These are phyloP conservation scores for Pollenia angustigena DNA, from an alignment of 2,888 invertebrate genomes.

Conservation along the genomic window DNA sequence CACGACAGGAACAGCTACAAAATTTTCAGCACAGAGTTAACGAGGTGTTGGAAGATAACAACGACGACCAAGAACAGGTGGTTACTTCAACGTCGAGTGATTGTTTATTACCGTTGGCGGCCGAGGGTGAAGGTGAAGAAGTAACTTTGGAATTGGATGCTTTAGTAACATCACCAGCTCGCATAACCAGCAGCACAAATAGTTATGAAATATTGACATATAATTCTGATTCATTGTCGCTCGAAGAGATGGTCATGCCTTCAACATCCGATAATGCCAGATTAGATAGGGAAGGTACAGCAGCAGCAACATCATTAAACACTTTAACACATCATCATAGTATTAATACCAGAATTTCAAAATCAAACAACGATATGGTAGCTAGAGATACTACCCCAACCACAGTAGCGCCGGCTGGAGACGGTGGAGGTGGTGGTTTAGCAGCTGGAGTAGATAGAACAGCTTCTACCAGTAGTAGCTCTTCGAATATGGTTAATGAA, in stretches of 20 bases:
- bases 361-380: conserved; percentile 72
- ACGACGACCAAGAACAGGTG: conserved; percentile 79
- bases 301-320: conserved; percentile 49
- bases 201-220: conserved; percentile 78
- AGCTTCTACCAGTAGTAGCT: conserved; percentile 57
- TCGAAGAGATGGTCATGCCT: conserved; percentile 73
- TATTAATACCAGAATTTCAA: conserved; percentile 70
- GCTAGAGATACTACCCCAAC: conserved; percentile 68
- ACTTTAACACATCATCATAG: conserved; percentile 71
- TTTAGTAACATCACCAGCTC: conserved; percentile 78
- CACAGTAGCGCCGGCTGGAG: conserved; percentile 48
- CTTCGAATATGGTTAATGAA: conserved; percentile 40
- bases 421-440: conserved; percentile 38
- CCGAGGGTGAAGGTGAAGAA: conserved; percentile 72
- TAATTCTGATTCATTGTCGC: conserved; percentile 70
- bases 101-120: conserved; percentile 67
- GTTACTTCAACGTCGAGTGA: conserved; percentile 79
- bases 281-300: conserved; percentile 41
- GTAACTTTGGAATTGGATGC: conserved; percentile 73
- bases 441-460: conserved; percentile 16
- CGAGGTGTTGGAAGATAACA: conserved; percentile 28
- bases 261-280: conserved; percentile 70
- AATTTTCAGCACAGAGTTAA: conserved; percentile 28
- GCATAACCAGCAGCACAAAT: conserved; percentile 83
- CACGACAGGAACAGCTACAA: conserved; percentile 59